Conservation (phyloP, 2,113 vertebrate species). For the Ctenomys sociabilis region DNA sequence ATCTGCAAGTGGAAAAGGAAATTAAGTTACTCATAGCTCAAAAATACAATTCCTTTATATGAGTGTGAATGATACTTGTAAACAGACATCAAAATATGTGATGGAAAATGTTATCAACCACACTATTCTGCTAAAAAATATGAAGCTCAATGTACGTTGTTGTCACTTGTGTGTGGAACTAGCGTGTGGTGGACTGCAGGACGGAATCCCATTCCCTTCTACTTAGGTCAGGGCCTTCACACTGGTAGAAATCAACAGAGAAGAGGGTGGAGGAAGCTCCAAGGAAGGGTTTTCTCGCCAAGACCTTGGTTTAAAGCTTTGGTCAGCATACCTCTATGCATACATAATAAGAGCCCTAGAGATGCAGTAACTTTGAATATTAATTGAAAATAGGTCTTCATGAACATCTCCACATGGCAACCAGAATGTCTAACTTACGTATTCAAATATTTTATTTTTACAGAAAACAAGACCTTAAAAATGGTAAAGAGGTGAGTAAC, state of each 20-base stretch:
- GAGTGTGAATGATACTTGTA: slow-evolving; percentile 7
- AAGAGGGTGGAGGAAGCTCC: not conserved
- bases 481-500: slow-evolving; percentile 79
- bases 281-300: not conserved
- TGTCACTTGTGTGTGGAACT: not conserved
- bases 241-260: not conserved
- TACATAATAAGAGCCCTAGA: not conserved
- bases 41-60: not conserved
- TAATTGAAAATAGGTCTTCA: slow-evolving; percentile 6
- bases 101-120: not conserved
- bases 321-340: not conserved
- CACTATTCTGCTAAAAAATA: not conserved
- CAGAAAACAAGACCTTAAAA: slow-evolving; percentile 72
- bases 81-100: not conserved
- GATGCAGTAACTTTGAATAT: not conserved
- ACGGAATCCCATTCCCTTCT: not conserved
- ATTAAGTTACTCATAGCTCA: not conserved
- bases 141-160: not conserved
- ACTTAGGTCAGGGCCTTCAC: not conserved
- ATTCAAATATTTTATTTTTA: slow-evolving; percentile 71
- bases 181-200: not conserved
- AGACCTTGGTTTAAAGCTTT: not conserved
- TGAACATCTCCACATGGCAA: not conserved
- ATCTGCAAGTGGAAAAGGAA: slow-evolving; percentile 72
- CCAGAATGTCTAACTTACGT: slow-evolving; percentile 59